phyloP scores from a whole-genome alignment of 2,888 invertebrate species.

The Melinaea marsaeus region DNA sequence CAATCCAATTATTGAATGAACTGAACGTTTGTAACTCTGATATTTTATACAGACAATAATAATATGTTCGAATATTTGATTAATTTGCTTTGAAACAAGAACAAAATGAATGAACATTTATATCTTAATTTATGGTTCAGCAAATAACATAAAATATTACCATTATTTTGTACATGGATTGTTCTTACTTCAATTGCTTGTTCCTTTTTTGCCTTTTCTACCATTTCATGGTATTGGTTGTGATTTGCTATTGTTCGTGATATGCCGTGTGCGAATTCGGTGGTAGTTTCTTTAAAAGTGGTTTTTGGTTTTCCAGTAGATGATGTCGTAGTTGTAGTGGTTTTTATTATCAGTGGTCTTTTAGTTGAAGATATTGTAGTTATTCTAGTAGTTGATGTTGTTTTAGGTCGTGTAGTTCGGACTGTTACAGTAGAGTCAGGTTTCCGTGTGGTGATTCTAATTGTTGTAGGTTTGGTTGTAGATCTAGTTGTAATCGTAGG shows the following conservation, averaged over 20 bases:
- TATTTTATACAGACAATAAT: too few relatives aligned
- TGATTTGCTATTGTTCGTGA: constrained; percentile 33
- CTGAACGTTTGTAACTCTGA: background rate
- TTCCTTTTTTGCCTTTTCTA: constrained; percentile 34
- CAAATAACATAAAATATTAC: constrained; percentile 16
- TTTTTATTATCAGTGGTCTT: constrained; percentile 16
- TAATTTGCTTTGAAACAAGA: too few relatives aligned
- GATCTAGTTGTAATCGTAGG: too few relatives aligned
- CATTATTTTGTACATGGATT: constrained; percentile 15
- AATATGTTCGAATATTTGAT: too few relatives aligned
- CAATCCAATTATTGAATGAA: background rate
- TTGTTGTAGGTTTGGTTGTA: constrained; percentile 4
- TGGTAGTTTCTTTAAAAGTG: constrained; percentile 24
- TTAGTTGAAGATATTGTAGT: constrained; percentile 26
- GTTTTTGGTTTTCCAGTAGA: constrained; percentile 15
- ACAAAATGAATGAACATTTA: too few relatives aligned
- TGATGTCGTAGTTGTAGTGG: constrained; percentile 15
- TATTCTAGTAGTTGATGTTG: constrained; percentile 18
- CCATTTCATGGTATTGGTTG: constrained; percentile 27
- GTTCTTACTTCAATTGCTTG: constrained; percentile 27
- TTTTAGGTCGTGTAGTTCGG: constrained; percentile 22
- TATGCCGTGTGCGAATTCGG: constrained; percentile 17
- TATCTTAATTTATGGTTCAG: too few relatives aligned
- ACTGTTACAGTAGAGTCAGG: constrained; percentile 22
- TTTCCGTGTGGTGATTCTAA: constrained; percentile 19